Evolutionary conservation across 2,888 invertebrate genomes (phyloP).

Genomic region (Liodrosophila aerea): DNA sequence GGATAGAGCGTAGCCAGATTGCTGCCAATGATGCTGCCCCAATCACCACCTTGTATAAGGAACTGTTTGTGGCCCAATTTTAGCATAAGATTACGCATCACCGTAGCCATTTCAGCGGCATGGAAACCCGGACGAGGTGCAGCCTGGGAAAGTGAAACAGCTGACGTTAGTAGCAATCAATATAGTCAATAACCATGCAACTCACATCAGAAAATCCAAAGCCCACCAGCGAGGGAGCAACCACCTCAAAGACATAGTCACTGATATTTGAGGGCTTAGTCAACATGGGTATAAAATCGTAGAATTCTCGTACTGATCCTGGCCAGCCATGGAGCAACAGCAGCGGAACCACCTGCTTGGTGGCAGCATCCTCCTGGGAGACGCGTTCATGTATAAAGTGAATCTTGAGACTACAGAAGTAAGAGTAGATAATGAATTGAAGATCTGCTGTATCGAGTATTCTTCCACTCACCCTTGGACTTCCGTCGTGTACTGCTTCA

Average conservation of each 20-base stretch:
- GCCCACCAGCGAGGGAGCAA: slow-evolving; percentile 87
- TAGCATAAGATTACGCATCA: slow-evolving; percentile 87
- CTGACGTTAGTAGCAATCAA: too few relatives aligned
- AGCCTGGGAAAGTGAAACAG: slow-evolving; percentile 45
- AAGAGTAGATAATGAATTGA: too few relatives aligned
- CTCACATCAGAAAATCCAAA: slow-evolving; percentile 87
- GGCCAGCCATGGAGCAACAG: slow-evolving; percentile 94
- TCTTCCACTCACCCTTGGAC: slow-evolving; percentile 85
- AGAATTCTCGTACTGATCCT: slow-evolving; percentile 91
- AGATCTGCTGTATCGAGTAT: too few relatives aligned
- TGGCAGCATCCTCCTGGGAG: slow-evolving; percentile 82
- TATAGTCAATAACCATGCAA: too few relatives aligned
- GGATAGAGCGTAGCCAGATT: slow-evolving; percentile 86
- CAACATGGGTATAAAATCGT: slow-evolving; percentile 88
- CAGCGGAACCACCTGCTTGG: slow-evolving; percentile 85
- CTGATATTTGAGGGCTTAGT: slow-evolving; percentile 83
- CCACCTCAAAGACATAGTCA: slow-evolving; percentile 87
- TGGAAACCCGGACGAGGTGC: slow-evolving; percentile 76
- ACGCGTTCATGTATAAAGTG: slow-evolving; percentile 87
- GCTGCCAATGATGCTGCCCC: slow-evolving; percentile 88
- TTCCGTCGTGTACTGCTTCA: slow-evolving; percentile 89
- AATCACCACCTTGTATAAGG: slow-evolving; percentile 91
- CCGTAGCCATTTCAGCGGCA: slow-evolving; percentile 84
- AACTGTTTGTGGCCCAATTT: slow-evolving; percentile 86
- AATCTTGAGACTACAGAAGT: slow-evolving; percentile 83